Evolutionary conservation across 2,113 vertebrate genomes (phyloP).

Genomic region (Rostratula benghalensis): DNA sequence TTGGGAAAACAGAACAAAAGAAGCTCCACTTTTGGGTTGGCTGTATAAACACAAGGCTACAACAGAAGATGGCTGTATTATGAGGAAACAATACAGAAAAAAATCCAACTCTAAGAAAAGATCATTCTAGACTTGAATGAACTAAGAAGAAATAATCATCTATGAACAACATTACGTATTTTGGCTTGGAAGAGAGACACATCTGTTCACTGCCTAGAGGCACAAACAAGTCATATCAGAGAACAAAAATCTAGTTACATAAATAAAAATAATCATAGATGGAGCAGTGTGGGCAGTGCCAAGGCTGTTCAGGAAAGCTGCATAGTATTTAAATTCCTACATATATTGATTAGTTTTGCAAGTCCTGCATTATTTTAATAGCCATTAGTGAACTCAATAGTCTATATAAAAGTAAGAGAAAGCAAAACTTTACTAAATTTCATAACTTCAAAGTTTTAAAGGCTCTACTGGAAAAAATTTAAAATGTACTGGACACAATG

Average conservation of each 20-base stretch:
- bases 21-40: background rate
- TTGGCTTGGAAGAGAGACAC: background rate
- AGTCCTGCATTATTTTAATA: background rate
- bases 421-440: background rate
- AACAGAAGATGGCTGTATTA: background rate
- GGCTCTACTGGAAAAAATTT: background rate
- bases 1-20: slow-evolving; percentile 6
- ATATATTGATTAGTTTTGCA: background rate
- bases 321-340: background rate
- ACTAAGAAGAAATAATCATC: background rate
- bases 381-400: background rate
- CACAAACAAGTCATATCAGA: background rate
- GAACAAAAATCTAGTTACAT: background rate
- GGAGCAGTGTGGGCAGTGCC: background rate
- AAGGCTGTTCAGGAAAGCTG: background rate
- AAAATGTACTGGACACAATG: background rate
- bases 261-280: background rate
- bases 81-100: background rate
- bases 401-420: background rate
- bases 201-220: background rate
- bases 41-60: background rate
- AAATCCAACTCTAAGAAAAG: background rate
- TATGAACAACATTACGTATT: background rate
- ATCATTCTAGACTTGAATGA: background rate
- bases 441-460: background rate